These are phyloP conservation scores for Aromia moschata DNA, from an alignment of 2,888 invertebrate genomes.

Conservation along the genomic window DNA sequence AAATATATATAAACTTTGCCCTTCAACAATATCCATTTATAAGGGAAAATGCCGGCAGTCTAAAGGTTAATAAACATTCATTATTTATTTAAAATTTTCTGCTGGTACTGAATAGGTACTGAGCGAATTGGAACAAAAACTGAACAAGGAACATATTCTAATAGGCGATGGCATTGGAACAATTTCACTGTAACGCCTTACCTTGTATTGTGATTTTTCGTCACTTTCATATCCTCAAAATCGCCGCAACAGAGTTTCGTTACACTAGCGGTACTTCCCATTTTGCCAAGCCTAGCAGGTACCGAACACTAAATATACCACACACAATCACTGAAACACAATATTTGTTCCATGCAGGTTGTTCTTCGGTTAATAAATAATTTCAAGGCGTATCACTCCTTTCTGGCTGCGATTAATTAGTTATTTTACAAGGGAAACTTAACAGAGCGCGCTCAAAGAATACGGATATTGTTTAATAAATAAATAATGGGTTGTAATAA, in stretches of 20 bases:
- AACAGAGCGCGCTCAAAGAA: background rate
- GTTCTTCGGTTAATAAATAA: constrained; percentile 1
- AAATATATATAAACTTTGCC: no score
- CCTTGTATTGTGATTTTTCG: constrained; percentile 8
- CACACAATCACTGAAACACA: constrained; percentile 11
- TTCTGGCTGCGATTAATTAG: background rate
- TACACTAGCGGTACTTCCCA: constrained; percentile 49
- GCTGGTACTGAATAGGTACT: no score
- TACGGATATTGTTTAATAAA: background rate
- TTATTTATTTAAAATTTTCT: no score
- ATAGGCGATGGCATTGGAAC: no score
- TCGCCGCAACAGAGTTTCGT: constrained; percentile 43
- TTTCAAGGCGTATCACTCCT: background rate
- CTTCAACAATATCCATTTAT: no score
- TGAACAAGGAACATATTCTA: no score
- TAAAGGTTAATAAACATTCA: no score
- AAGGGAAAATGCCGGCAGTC: no score
- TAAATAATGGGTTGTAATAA: background rate
- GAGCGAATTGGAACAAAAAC: no score
- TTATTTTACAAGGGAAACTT: background rate
- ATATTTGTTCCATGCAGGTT: constrained; percentile 1
- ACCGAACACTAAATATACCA: constrained; percentile 9
- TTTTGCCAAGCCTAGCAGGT: no score
- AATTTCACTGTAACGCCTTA: no score
- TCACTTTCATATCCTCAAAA: constrained; percentile 17